Evolutionary conservation across 2,888 invertebrate genomes (phyloP).

Genomic region (Andrena dorsata): DNA sequence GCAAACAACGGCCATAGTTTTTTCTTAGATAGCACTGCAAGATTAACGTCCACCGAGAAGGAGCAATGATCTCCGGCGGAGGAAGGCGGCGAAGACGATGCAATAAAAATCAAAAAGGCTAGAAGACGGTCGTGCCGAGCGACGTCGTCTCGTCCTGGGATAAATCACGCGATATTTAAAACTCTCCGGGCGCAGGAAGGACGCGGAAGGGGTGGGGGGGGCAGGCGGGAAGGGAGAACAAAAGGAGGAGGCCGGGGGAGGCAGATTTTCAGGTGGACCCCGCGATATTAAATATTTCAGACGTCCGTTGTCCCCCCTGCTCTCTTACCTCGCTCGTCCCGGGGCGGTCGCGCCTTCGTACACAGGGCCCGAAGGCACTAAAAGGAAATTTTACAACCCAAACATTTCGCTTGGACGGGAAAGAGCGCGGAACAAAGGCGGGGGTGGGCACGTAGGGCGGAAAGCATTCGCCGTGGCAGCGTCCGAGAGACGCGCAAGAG

Average conservation of each 20-base stretch:
- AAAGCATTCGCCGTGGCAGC: constrained; percentile 40
- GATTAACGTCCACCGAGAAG: constrained; percentile 2
- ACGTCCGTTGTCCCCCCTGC: constrained; percentile 50
- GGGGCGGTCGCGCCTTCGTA: constrained; percentile 27
- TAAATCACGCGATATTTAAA: constrained; percentile 69
- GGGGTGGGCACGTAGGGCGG: constrained; percentile 12
- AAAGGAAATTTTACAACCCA: constrained; percentile 68
- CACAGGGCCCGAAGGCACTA: constrained; percentile 41
- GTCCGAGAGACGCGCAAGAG: constrained; percentile 25
- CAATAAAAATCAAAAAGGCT: background rate
- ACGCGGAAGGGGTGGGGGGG: constrained; percentile 14
- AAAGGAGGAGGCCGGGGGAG: constrained; percentile 12
- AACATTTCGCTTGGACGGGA: constrained; percentile 61
- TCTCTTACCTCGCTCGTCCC: constrained; percentile 26
- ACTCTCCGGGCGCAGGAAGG: background rate
- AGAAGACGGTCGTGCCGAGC: background rate
- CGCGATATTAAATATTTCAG: constrained; percentile 71
- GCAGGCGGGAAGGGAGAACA: constrained; percentile 33
- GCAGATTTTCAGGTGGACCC: constrained; percentile 64
- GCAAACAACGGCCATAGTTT: background rate
- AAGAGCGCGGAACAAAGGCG: constrained; percentile 36
- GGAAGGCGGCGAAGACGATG: background rate
- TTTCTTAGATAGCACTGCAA: too few species aligned
- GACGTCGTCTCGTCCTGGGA: constrained; percentile 46
- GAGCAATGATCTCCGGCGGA: too few species aligned